Evolutionary conservation across 2,797 vertebrate species (phyloP).

Genomic region (Ceryle rudis): DNA sequence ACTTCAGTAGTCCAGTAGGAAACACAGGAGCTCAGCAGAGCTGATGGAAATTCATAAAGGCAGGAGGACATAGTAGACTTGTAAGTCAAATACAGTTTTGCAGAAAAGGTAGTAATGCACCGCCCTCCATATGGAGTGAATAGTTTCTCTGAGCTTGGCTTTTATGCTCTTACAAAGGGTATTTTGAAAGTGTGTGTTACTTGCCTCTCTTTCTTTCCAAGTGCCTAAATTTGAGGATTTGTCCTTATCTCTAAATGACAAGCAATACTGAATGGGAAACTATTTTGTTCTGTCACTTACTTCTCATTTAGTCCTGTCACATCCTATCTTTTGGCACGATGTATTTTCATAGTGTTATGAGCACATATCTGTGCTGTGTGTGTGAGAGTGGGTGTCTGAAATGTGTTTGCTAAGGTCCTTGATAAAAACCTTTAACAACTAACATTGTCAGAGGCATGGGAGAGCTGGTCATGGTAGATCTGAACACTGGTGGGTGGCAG

Average conservation of each 20-base stretch:
- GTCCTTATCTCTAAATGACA: background rate
- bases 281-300: slow-evolving; percentile 28
- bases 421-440: slow-evolving; percentile 39
- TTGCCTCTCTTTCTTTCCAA: background rate
- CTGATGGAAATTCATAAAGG: background rate
- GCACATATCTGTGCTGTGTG: background rate
- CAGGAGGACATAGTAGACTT: background rate
- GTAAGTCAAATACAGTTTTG: background rate
- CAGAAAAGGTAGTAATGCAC: background rate
- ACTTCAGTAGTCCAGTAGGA: background rate
- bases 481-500: background rate
- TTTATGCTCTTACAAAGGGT: background rate
- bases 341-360: slow-evolving; percentile 44
- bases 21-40: background rate
- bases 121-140: background rate
- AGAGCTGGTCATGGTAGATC: background rate
- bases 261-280: background rate
- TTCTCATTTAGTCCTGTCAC: slow-evolving; percentile 27
- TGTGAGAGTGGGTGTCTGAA: slow-evolving; percentile 34
- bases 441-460: background rate
- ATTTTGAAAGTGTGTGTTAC: background rate
- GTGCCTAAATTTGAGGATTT: background rate
- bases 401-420: slow-evolving; percentile 46
- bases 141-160: background rate
- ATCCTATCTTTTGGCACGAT: slow-evolving; percentile 30